Base-by-base conservation (phyloP, 1,140 invertebrate species). In the Hylyphantes graminicola region DNA sequence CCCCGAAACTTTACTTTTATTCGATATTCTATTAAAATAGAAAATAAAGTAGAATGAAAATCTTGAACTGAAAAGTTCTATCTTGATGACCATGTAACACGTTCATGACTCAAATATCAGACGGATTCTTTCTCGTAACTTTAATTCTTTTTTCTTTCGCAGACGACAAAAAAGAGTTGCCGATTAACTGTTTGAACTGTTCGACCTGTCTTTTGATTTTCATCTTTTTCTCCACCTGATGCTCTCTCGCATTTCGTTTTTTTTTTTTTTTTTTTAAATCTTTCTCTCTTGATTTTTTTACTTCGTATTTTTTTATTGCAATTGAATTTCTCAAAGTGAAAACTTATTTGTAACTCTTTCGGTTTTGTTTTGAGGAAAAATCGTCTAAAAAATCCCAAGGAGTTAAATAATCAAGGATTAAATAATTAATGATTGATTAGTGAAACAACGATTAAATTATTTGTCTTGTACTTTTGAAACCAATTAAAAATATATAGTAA, bases 151-250 rank as follows among this genome's bases (percentile, higher is more conserved):
- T 73, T 19, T 35, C 35, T 48, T 48, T 50, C 35, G 17, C 53
- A n/a, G 35, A 76, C 54, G 59, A 76, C 19, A 76, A 74, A 57
- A 57, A 74, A 59, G 72, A 57, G 72, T 57, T 63, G 74, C 63
- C 74, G 74, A 76, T 76, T 76, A 76, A 76, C 74, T 76, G 74
- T 76, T 76, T 76, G 74, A 76, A 76, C 74, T 76, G 50, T 61
- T 76, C 74, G 74, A 76, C 74, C 74, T 50, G 48, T 59, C 72
- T 74, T 35, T 35, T 74, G 53, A 74, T 74, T 74, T 74, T 74
- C 72, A 74, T 74, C 72, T 55, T 76, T 76, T 76, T 51, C 74
- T 76, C 64, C 74, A 76, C 74, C 74, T 76, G 74, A 76, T 74
- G 72, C 72, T 55, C 55, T 59, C 50, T 61, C 59, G 48, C 17